Evolutionary conservation across 2,113 vertebrate genomes (phyloP).

Genomic region (Bolborhynchus lineola): DNA sequence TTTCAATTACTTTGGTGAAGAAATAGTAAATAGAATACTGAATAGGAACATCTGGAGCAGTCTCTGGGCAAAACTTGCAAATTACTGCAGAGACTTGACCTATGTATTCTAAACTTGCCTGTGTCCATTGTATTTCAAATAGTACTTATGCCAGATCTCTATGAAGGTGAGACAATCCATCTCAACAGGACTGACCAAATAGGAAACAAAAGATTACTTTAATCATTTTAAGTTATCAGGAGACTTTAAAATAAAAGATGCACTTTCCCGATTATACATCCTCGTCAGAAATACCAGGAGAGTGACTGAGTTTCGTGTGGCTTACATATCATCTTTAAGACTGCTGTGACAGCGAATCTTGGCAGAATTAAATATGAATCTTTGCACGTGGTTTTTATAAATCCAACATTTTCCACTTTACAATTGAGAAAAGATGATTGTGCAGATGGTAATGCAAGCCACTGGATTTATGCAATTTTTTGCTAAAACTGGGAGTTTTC

Average conservation of each 20-base stretch:
- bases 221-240: constrained; percentile 31
- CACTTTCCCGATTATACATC: constrained; percentile 9
- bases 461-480: constrained; percentile 61
- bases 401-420: constrained; percentile 63
- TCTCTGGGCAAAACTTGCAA: neutral
- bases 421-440: constrained; percentile 67
- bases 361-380: constrained; percentile 65
- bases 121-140: neutral
- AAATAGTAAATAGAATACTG: constrained; percentile 1
- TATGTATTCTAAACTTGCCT: neutral
- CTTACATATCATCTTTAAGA: constrained; percentile 56
- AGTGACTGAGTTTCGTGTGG: constrained; percentile 36
- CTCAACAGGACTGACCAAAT: neutral
- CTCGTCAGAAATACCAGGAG: constrained; percentile 43
- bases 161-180: constrained; percentile 13
- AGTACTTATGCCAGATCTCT: neutral
- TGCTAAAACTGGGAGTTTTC: constrained; percentile 46
- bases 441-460: constrained; percentile 67
- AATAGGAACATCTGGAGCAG: constrained; percentile 21
- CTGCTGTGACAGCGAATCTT: constrained; percentile 69
- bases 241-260: constrained; percentile 20
- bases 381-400: constrained; percentile 70
- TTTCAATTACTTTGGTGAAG: constrained; percentile 1
- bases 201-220: constrained; percentile 24
- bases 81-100: neutral